A percentile compares a stretch with the other conserved stretches of the same genome.
Conservation (phyloP, 2,888 invertebrate genomes). For the Vanessa cardui region DNA sequence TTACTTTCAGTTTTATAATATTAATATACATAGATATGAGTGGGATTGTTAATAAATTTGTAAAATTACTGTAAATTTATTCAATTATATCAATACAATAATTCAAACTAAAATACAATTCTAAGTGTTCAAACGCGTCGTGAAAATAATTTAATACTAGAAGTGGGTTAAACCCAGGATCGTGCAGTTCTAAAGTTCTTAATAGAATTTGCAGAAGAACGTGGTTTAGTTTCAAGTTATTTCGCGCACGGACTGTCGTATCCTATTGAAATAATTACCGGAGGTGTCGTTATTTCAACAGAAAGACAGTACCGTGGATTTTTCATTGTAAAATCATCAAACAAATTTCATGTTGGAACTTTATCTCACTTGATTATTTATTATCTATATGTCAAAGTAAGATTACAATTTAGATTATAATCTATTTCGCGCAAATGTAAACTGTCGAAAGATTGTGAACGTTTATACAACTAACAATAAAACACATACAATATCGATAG, state of each 20-base stretch:
- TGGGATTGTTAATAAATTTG: too few relatives aligned
- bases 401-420: too few relatives aligned
- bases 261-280: conserved; percentile 4
- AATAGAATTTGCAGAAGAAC: conserved; percentile 28
- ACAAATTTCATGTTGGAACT: background rate
- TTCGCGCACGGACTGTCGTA: background rate
- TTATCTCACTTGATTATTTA: too few relatives aligned
- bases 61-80: too few relatives aligned
- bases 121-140: conserved; percentile 2
- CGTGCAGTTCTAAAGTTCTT: conserved; percentile 23
- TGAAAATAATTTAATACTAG: conserved; percentile 11
- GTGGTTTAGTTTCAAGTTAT: conserved; percentile 20
- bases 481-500: too few relatives aligned
- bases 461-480: too few relatives aligned
- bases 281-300: conserved; percentile 1
- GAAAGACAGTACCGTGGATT: background rate
- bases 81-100: background rate
- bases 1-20: too few relatives aligned
- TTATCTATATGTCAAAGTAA: too few relatives aligned
- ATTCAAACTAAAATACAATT: background rate
- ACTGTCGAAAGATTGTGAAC: too few relatives aligned
- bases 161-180: conserved; percentile 20
- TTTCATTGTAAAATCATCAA: background rate
- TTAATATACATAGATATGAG: too few relatives aligned
- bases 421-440: too few relatives aligned